Base-by-base conservation (phyloP, 2,113 vertebrate genomes). In the Sarotherodon lohbergeri region DNA sequence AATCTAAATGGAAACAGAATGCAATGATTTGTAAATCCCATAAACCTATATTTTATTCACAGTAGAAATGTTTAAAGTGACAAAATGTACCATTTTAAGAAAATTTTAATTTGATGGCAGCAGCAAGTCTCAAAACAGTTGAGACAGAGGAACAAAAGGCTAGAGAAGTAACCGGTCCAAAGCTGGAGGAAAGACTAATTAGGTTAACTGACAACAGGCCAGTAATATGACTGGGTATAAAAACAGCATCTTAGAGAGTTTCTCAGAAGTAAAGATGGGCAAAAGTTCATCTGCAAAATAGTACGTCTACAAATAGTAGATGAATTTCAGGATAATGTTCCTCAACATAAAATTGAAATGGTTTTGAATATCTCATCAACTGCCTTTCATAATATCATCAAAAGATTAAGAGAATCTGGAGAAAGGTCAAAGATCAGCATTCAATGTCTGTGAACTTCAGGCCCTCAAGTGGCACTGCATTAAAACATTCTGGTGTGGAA, bases 1-100 rank as follows among this genome's bases (percentile, higher is more conserved):
- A 71, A 24, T 71, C n/a, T 71, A 41, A 71, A 71, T 24, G 36
- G 24, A 71, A 71, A 71, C 66, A 71, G 36, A 71, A 71, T 43
- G n/a, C n/a, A 71, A 9, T 16, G 12, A 71, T 43, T 71, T 9
- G 66, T 71, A 43, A 71, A 71, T 71, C 0, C n/a, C 63, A 24
- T 71, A 24, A 68, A 68, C n/a, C n/a, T 4, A 68, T 41, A 22
- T 68, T 24, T 41, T 2, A 68, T 13, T 68, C 19, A 68, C 34
- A 1, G 63, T 68, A 68, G 36, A 68, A 71, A 41, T 43, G 12
- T 1, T 71, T 43, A 43, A 71, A 43, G n/a, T 9, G n/a, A 71
- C 11, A 24, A 71, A 71, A 22, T 71, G 36, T 39, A 71, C n/a
- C n/a, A 16, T 24, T 41, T 43, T 24, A 43, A 71, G 36, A 71